Percentiles rank a stretch among this genome's conserved stretches.
Evolutionary conservation across 2,113 vertebrate genomes (phyloP).

Genomic region (Siniperca chuatsi): DNA sequence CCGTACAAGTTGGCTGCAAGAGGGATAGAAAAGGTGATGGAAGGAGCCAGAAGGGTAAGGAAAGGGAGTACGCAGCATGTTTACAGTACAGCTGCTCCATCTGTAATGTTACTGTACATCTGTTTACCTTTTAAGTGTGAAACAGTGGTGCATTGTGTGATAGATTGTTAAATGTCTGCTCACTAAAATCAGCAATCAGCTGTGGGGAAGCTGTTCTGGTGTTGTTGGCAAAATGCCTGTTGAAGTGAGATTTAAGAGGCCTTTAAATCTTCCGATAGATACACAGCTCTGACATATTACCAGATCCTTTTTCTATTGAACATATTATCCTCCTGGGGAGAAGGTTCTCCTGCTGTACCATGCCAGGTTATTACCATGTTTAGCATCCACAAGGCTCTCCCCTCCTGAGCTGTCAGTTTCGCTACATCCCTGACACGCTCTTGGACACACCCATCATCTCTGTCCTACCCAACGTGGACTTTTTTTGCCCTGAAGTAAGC

Average conservation of each 20-base stretch:
- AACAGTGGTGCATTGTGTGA: not conserved
- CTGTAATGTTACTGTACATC: slow-evolving; percentile 17
- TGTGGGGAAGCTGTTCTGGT: slow-evolving; percentile 11
- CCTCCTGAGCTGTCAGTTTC: not conserved
- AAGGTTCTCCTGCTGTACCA: not conserved
- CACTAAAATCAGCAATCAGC: not conserved
- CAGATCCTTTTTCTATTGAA: not conserved
- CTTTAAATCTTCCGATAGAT: slow-evolving; percentile 28
- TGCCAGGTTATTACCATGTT: slow-evolving; percentile 10
- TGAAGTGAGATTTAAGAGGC: slow-evolving; percentile 11
- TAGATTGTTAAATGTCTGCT: not conserved
- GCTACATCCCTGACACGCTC: not conserved
- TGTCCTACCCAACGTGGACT: not conserved
- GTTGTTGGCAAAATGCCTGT: not conserved
- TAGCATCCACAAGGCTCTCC: not conserved
- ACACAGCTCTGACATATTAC: slow-evolving; percentile 12
- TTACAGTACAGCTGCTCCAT: slow-evolving; percentile 32
- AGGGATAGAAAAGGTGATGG: not conserved
- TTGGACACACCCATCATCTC: slow-evolving; percentile 11
- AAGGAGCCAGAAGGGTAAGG: slow-evolving; percentile 8
- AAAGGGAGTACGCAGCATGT: slow-evolving; percentile 43
- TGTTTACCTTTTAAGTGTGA: slow-evolving; percentile 33
- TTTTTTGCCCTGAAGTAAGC: not conserved
- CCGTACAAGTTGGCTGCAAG: not conserved
- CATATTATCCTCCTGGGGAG: not conserved